A percentile compares a stretch with the other conserved stretches of the same genome.
phyloP scores from a whole-genome alignment of 2,888 invertebrate genomes.

The Polia nebulosa region DNA sequence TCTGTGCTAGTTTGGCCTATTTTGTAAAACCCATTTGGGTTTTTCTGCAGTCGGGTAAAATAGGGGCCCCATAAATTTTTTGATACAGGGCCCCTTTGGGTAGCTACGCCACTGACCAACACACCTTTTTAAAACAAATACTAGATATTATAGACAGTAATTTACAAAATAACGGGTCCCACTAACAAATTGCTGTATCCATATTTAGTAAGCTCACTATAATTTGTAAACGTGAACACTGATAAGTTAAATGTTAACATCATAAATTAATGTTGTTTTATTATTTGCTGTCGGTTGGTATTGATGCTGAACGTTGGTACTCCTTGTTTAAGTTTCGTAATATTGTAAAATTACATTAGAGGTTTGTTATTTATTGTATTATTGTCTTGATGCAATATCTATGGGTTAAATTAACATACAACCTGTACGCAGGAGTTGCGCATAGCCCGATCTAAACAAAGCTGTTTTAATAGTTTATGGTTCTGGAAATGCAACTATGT shows the following conservation, averaged over 20 bases:
- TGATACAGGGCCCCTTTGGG: too few relatives aligned
- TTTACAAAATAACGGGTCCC: slow-evolving; percentile 35
- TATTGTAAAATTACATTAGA: slow-evolving; percentile 21
- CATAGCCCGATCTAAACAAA: not conserved
- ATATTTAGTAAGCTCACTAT: slow-evolving; percentile 49
- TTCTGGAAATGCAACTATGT: not conserved
- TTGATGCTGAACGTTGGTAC: slow-evolving; percentile 26
- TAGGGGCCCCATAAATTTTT: too few relatives aligned
- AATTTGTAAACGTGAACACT: slow-evolving; percentile 52
- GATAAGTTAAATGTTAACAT: slow-evolving; percentile 65
- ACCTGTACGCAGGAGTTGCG: not conserved
- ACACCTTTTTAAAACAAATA: slow-evolving; percentile 48
- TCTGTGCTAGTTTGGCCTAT: too few relatives aligned
- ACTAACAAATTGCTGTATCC: slow-evolving; percentile 48
- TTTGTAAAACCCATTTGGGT: too few relatives aligned
- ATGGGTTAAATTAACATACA: slow-evolving; percentile 4
- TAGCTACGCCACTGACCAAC: too few relatives aligned
- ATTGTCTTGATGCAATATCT: slow-evolving; percentile 22
- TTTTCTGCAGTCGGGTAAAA: too few relatives aligned
- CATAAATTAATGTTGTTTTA: slow-evolving; percentile 51
- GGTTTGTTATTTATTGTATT: slow-evolving; percentile 28
- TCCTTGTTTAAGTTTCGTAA: slow-evolving; percentile 31
- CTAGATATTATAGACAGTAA: slow-evolving; percentile 29
- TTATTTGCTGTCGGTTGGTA: slow-evolving; percentile 38
- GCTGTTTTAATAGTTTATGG: not conserved